A percentile compares a stretch with the other conserved stretches of the same genome.
These are phyloP conservation scores for Barypeithes pellucidus DNA, from an alignment of 2,888 invertebrate genomes.

Conservation along the genomic window DNA sequence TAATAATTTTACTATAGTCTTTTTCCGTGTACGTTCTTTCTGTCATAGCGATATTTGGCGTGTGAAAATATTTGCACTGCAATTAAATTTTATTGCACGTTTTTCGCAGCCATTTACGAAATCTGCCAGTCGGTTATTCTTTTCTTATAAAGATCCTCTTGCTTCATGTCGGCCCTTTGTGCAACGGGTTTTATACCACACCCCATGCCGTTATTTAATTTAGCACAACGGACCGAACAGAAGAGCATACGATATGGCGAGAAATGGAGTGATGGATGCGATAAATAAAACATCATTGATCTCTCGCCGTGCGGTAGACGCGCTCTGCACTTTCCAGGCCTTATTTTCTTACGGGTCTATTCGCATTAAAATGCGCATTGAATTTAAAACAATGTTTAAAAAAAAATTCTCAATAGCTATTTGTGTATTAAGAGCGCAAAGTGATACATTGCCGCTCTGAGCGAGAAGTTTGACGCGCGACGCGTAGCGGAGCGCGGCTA, in stretches of 20 bases:
- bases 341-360: too few relatives aligned
- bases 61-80: neutral
- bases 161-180: conserved; percentile 35
- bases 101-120: conserved; percentile 22
- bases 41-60: too few relatives aligned
- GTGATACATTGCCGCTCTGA: too few relatives aligned
- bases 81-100: neutral
- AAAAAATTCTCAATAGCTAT: too few relatives aligned
- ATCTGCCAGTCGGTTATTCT: conserved; percentile 28
- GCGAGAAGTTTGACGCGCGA: too few relatives aligned
- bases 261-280: conserved; percentile 29
- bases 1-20: too few relatives aligned
- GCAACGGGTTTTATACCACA: conserved; percentile 1
- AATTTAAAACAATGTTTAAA: too few relatives aligned
- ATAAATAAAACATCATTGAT: conserved; percentile 38
- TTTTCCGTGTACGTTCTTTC: too few relatives aligned
- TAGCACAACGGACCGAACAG: conserved; percentile 28
- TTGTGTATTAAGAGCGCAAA: too few relatives aligned
- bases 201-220: conserved; percentile 38
- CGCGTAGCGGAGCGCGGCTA: too few relatives aligned
- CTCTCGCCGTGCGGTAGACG: conserved; percentile 1
- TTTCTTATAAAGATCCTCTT: conserved; percentile 6
- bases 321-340: too few relatives aligned
- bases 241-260: conserved; percentile 23
- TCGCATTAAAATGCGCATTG: too few relatives aligned